phyloP scores from a whole-genome alignment of 2,797 vertebrate genomes.

The Vipera ursinii region DNA sequence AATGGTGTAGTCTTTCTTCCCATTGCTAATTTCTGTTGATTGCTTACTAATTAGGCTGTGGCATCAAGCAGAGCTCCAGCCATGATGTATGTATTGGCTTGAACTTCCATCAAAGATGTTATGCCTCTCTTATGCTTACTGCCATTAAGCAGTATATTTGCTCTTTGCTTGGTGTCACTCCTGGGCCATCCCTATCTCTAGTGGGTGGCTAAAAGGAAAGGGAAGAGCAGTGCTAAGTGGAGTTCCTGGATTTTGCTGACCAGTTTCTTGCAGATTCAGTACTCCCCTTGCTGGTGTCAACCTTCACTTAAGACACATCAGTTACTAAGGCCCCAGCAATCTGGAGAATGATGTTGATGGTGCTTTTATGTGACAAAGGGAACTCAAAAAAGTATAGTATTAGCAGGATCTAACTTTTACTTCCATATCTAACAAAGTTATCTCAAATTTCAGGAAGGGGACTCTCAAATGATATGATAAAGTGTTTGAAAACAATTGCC shows the following conservation, averaged over 20 bases:
- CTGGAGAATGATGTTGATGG: neutral
- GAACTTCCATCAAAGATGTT: neutral
- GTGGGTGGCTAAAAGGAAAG: neutral
- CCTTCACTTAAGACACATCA: neutral
- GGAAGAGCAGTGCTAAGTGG: neutral
- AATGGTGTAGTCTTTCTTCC: neutral
- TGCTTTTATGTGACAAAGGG: neutral
- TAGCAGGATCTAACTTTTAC: neutral
- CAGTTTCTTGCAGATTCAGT: neutral
- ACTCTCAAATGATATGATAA: neutral
- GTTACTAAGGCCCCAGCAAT: neutral
- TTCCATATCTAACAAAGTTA: neutral
- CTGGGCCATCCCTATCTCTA: neutral
- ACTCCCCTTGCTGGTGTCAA: neutral
- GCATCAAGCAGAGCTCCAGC: neutral
- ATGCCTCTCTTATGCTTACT: neutral
- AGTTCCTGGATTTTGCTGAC: neutral
- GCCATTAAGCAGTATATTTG: neutral
- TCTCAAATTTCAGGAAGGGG: neutral
- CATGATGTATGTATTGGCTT: neutral
- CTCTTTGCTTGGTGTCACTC: neutral
- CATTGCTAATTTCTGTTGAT: neutral
- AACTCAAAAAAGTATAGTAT: neutral
- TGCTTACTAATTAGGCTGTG: neutral
- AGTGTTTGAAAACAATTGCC: neutral